These are phyloP conservation scores for Trissonchulus sp. DNA, from an alignment of 2,888 invertebrate genomes.

Conservation along the genomic window DNA sequence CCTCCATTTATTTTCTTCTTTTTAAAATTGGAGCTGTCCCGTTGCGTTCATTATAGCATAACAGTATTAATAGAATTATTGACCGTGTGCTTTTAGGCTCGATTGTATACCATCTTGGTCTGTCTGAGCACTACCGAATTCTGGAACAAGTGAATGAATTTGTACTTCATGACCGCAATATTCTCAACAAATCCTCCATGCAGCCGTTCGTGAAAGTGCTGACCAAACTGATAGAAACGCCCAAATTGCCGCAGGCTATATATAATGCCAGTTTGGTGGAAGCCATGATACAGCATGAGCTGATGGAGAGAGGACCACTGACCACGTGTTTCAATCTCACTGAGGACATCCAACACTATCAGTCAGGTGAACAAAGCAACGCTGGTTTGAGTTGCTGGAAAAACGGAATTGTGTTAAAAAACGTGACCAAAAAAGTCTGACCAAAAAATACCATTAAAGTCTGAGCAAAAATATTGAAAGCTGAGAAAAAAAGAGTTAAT, in stretches of 20 bases:
- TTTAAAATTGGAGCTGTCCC: too few relatives aligned
- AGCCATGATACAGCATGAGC: not conserved
- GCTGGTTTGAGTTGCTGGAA: too few relatives aligned
- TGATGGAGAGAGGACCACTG: not conserved
- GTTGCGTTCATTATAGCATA: too few relatives aligned
- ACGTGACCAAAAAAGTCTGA: too few relatives aligned
- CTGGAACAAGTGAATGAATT: not conserved
- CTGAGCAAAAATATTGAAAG: too few relatives aligned
- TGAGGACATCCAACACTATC: conserved; percentile 15
- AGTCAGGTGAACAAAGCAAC: not conserved
- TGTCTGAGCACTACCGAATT: not conserved
- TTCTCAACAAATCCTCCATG: not conserved
- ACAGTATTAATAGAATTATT: too few relatives aligned
- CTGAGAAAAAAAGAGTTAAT: too few relatives aligned
- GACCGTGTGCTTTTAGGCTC: not conserved
- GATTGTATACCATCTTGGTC: conserved; percentile 3
- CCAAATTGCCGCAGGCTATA: not conserved
- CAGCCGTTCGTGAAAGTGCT: not conserved
- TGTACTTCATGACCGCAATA: not conserved
- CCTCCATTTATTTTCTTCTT: too few relatives aligned
- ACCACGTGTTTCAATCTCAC: conserved; percentile 16
- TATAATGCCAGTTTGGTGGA: not conserved
- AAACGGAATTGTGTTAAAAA: too few relatives aligned
- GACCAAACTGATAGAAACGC: not conserved
- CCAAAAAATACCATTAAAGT: too few relatives aligned